Base-by-base conservation (phyloP, 2,888 invertebrate species). In the Leucania comma region DNA sequence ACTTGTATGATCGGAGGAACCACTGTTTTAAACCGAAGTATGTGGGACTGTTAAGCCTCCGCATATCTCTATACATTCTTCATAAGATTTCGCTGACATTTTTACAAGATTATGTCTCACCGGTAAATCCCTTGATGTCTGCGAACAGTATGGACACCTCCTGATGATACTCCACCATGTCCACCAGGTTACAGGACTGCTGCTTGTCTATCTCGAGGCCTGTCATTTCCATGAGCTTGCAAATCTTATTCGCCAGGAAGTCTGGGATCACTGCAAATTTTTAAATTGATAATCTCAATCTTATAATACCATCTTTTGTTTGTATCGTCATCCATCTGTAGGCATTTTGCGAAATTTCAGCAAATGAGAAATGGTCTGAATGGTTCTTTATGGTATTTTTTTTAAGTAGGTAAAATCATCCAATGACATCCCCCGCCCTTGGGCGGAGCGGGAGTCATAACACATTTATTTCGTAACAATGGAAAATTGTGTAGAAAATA, bases 131-230 rank as follows among this genome's bases (percentile, higher is more conserved):
- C 95, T 99, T 99, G 88, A 99, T 99, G 89, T 99, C 99, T 2
- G 99, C 99, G 91, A 98, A 99, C 14, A 99, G 96, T 90, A 99
- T 99, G 93, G 99, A 99, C 83, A 99, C 99, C 90, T 99, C 98
- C 89, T 99, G 98, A 93, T 99, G 99, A 74, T 98, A 97, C 92
- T 99, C 99, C 79, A 99, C 98, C 93, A 73, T 65, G 20, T 80
- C 56, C 99, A 99, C 79, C 99, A 98, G 93, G 99, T 98, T 20
- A 92, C 99, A 99, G 92, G 99, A 99, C 96, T 99, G 98, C 88
- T 97, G 97, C 82, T 97, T 97, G 86, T 98, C 97, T 54, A 97
- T 96, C 22, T 97, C 97, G 76, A 97, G 97, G 85, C 97, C 97
- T 90, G 98, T 97, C 65, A 96, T 96, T 9, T 98, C 97, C 83